Percentiles rank a stretch among this genome's conserved stretches.
phyloP scores from a whole-genome alignment of 2,888 invertebrate species.

The Zelleria hepariella region DNA sequence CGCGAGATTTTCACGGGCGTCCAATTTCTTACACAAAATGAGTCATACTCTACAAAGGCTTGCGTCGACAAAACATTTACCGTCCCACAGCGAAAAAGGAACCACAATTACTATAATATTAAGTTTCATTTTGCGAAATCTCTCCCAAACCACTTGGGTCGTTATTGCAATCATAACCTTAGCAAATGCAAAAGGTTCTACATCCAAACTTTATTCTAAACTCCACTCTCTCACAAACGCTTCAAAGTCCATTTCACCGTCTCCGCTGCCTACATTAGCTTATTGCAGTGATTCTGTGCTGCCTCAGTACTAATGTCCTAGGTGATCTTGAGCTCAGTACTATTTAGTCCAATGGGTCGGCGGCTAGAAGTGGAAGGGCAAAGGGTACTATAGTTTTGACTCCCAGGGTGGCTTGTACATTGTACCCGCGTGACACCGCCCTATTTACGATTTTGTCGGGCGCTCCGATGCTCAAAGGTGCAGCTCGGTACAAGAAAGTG shows the following conservation, averaged over 20 bases:
- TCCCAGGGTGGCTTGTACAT: slow-evolving; percentile 68
- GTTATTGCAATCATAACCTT: not conserved
- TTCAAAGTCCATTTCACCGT: slow-evolving; percentile 17
- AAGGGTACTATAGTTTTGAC: slow-evolving; percentile 41
- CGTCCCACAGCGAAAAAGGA: slow-evolving; percentile 17
- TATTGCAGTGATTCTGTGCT: not conserved
- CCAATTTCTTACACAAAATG: slow-evolving; percentile 51
- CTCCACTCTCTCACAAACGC: not conserved
- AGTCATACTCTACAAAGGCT: slow-evolving; percentile 37
- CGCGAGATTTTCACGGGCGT: slow-evolving; percentile 33
- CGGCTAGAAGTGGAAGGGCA: slow-evolving; percentile 21
- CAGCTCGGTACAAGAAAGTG: slow-evolving; percentile 28
- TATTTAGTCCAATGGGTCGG: slow-evolving; percentile 33
- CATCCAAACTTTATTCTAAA: not conserved
- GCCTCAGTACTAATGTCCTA: not conserved
- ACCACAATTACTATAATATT: not conserved
- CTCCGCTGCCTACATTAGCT: too few species aligned
- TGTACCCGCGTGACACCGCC: slow-evolving; percentile 67
- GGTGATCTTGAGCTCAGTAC: slow-evolving; percentile 11
- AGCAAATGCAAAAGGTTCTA: not conserved
- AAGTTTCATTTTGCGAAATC: not conserved
- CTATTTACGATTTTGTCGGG: slow-evolving; percentile 57
- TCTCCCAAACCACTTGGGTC: not conserved
- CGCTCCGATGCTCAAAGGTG: slow-evolving; percentile 40
- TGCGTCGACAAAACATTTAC: slow-evolving; percentile 38